Evolutionary conservation across 2,797 vertebrate genomes (phyloP).

Genomic region (Cephalopachus bancanus): DNA sequence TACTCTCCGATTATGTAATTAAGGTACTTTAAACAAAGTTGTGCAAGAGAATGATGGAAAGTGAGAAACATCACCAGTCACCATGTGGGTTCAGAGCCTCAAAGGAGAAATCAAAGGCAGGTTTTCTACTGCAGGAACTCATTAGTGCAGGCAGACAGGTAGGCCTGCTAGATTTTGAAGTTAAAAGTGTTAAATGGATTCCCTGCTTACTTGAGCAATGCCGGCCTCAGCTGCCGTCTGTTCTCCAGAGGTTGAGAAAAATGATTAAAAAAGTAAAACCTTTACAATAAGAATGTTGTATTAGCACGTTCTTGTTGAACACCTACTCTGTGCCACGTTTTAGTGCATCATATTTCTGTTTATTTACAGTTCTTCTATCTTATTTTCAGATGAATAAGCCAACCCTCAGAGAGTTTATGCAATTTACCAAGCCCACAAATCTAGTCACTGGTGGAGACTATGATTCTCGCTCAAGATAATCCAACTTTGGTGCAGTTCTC

Average conservation of each 20-base stretch:
- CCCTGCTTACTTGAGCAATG: conserved; percentile 47
- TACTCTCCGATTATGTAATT: not conserved
- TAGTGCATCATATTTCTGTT: not conserved
- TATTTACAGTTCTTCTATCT: not conserved
- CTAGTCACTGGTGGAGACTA: not conserved
- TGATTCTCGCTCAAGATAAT: not conserved
- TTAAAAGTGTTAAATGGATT: conserved; percentile 47
- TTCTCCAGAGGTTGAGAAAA: conserved; percentile 17
- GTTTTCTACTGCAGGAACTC: not conserved
- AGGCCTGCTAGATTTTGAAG: not conserved
- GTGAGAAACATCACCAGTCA: not conserved
- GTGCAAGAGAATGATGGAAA: not conserved
- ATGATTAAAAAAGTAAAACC: conserved; percentile 43
- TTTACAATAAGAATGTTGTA: not conserved
- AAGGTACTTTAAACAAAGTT: conserved; percentile 47
- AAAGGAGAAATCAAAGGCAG: not conserved
- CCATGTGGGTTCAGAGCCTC: not conserved
- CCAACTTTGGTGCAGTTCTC: not conserved
- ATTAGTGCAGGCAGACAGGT: not conserved
- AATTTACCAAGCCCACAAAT: not conserved
- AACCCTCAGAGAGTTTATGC: not conserved
- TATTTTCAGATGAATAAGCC: not conserved
- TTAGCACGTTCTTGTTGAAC: not conserved
- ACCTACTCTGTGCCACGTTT: not conserved
- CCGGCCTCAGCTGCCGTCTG: conserved; percentile 8